A percentile compares a stretch with the other conserved stretches of the same genome.
Conservation (phyloP, 2,113 vertebrate species). For the Pollimyrus isidori region DNA sequence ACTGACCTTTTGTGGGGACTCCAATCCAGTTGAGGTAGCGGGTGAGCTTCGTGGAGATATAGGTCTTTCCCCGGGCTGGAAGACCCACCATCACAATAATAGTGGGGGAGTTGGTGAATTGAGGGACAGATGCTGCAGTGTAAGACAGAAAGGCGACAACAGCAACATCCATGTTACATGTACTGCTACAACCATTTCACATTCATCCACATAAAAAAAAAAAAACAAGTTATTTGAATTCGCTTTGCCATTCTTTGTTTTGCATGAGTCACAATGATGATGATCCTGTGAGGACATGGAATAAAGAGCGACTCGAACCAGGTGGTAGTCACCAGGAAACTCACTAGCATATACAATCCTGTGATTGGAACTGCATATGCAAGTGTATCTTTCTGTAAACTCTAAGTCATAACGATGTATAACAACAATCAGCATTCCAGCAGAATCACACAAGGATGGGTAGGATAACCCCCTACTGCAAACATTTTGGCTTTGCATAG, state of each 20-base stretch:
- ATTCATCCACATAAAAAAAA: background rate
- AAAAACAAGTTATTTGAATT: background rate
- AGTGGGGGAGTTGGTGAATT: conserved; percentile 83
- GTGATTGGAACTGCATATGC: background rate
- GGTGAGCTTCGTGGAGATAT: conserved; percentile 83
- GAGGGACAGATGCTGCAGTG: conserved; percentile 70
- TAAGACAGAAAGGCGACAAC: conserved; percentile 8
- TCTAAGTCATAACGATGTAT: background rate
- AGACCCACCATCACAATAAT: conserved; percentile 85
- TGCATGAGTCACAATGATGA: background rate
- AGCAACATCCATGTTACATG: background rate
- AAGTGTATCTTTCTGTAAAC: background rate
- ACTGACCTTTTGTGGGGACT: conserved; percentile 74
- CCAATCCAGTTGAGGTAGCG: conserved; percentile 91
- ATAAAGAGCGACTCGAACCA: background rate
- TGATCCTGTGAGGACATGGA: background rate
- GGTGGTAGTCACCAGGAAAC: background rate
- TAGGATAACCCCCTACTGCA: background rate
- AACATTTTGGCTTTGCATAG: background rate
- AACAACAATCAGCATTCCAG: background rate
- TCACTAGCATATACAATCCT: background rate
- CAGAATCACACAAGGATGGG: background rate
- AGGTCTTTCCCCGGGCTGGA: conserved; percentile 47
- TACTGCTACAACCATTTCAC: no score
- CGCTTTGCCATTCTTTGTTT: background rate